Base-by-base conservation (phyloP, 2,888 invertebrate species). In the Tiphia femorata region DNA sequence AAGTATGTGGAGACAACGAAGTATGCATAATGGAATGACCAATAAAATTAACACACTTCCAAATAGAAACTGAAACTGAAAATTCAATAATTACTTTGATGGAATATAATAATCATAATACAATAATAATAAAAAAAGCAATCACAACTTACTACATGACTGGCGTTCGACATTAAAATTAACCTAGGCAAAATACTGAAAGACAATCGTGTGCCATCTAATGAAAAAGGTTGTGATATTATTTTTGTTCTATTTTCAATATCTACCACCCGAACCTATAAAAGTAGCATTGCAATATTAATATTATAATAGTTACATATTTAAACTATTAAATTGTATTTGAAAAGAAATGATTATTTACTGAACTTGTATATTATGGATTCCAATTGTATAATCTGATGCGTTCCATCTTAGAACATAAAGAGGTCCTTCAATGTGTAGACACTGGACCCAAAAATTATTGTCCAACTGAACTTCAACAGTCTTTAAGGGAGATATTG, bases 381-480 rank as follows among this genome's bases (percentile, higher is more conserved):
- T 68, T 25, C 93, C 95, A 61, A 69, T 78, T 21, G 67, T 72
- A 80, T 91, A 95, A 29, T 85, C 76, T 17, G 84, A 72, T n/a
- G 95, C 89, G 73, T 90, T 84, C 96, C 96, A 96, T 58, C 85
- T 80, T 16, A 87, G 85, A 3, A 89, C 89, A 85, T 90, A 95
- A 25, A 96, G 85, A 6, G 94, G 92, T 23, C 90, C 90, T 67
- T 88, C 84, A 5, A 87, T 84, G 58, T 87, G 81, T 57, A 81
- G 83, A 76, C 93, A 92, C 44, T 84, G 78, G 59, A 84, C 81
- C 93, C 93, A 94, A 56, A 85, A 84, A 38, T 84, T 85, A 62
- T 87, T 85, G 78, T 94, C 86, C 72, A 95, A 88, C 70, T 87
- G 87, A 40, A 94, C 86, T 77, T 88, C 86, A 1, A 95, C 93